Evolutionary conservation across 2,888 invertebrate genomes (phyloP), one percentile per base, ranked within the genome.

Genomic region (Scaptomyza caliginosa): DNA sequence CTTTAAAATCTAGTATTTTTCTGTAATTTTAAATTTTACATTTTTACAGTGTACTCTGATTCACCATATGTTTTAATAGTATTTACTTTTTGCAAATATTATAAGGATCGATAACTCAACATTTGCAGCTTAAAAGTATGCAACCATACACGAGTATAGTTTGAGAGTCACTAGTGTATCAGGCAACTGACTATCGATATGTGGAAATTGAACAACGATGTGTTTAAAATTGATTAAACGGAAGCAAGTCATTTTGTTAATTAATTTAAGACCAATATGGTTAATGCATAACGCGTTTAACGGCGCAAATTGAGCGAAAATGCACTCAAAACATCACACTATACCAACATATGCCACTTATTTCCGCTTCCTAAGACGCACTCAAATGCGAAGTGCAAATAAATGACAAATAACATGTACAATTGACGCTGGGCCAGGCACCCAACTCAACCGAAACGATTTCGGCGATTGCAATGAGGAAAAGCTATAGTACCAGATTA

Each of bases 311-410:
- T 70, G 50, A 48, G 48, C 52, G 30, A 60, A 73, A 79, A 67
- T 28, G 23, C 55, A 58, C 43, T 64, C 48, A 60, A 72, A 77
- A 74, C 59, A 77, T 74, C 52, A 74, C 67, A 67, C 70, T 65
- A 40, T 24, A 49, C 48, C 45, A 58, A 24, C 59, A 62, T 62
- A 67, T 32, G 56, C 38, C 64, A 67, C 60, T 86, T 83, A 72
- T 80, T 83, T 81, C 84, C 86, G 81, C 81, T 81, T 86, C 81
- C 86, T 74, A 49, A 49, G 55, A 43, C 34, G 67, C 80, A 80
- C 63, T 83, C 65, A 63, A 67, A 64, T 83, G 86, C 58, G 72
- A 81, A 81, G 77, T 77, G 81, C 77, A 83, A 81, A 86, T 67
- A 86, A 80, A 83, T 86, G 81, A 81, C 84, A 86, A 83, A 80